Evolutionary conservation across 2,113 vertebrate genomes (phyloP).

Genomic region (Suricata suricatta): DNA sequence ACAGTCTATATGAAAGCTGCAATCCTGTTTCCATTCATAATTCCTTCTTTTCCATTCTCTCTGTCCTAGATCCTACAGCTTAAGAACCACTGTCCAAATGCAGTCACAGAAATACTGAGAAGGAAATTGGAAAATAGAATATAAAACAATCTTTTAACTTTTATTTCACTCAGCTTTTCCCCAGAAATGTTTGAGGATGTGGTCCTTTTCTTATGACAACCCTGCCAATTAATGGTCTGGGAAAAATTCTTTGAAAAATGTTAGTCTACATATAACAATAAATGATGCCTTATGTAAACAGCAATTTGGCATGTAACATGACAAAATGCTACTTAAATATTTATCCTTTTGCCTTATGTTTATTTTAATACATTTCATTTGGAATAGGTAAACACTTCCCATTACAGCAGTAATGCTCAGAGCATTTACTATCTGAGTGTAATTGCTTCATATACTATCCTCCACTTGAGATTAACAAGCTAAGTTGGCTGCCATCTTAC

Average conservation of each 20-base stretch:
- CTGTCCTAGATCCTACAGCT: background rate
- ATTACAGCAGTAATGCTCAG: background rate
- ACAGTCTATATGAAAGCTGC: background rate
- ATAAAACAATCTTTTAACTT: background rate
- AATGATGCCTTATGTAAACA: background rate
- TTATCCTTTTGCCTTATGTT: background rate
- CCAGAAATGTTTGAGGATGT: background rate
- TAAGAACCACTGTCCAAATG: background rate
- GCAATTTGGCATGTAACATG: constrained; percentile 8
- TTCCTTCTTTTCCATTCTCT: background rate
- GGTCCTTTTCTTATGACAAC: background rate
- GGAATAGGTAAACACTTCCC: background rate
- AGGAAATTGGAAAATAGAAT: background rate
- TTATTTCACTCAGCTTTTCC: background rate
- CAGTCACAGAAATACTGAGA: background rate
- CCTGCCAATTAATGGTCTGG: background rate
- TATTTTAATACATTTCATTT: background rate
- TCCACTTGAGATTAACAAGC: background rate
- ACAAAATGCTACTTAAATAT: background rate
- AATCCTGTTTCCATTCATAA: background rate
- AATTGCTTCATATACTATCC: background rate
- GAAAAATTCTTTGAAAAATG: background rate
- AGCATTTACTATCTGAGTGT: background rate
- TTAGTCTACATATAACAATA: background rate
- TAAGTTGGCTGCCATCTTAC: background rate